Evolutionary conservation across 37 sponge, comb jelly and placozoan genomes (phyloP), one percentile per base, ranked within the genome.

Genomic region (Beroe forskalii): DNA sequence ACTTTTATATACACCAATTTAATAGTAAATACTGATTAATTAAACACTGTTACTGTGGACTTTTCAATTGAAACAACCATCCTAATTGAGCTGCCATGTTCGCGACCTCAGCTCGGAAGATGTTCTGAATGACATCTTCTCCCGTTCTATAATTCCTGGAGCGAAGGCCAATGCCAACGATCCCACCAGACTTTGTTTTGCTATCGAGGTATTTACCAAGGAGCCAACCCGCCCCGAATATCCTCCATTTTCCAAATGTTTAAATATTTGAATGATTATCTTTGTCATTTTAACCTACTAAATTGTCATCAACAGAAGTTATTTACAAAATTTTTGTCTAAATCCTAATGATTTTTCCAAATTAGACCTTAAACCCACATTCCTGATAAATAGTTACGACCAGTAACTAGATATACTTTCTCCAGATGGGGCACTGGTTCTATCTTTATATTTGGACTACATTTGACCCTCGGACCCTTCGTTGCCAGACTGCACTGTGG

Each of bases 391-490:
- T n/a, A n/a, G n/a, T n/a, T n/a, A n/a, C n/a, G n/a, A n/a, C n/a
- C n/a, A n/a, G n/a, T n/a, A n/a, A n/a, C n/a, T n/a, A 64, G 19
- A 8, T 39, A 6, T 30, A 4, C 75, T 38, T 39, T 32, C 33
- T 20, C 20, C 36, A 72, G 75, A 72, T 72, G 75, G 75, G 40
- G 14, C 75, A 72, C 75, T 72, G 75, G 75, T 72, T 72, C 40
- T 72, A 72, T 72, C 75, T 63, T n/a, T n/a, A n/a, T n/a, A n/a
- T n/a, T n/a, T 63, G 75, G 75, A 72, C 75, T 72, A 72, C 20
- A 72, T 72, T 39, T 3, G 75, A 37, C 40, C 75, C 22, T 8
- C 8, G 1, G 38, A 72, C 75, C 75, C 39, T 12, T 9, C 38
- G 14, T 39, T 72, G 3, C 75, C 75, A 4, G 75, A 72, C 40